Base-by-base conservation (phyloP, 2,113 vertebrate species). In the Synchiropus splendidus region DNA sequence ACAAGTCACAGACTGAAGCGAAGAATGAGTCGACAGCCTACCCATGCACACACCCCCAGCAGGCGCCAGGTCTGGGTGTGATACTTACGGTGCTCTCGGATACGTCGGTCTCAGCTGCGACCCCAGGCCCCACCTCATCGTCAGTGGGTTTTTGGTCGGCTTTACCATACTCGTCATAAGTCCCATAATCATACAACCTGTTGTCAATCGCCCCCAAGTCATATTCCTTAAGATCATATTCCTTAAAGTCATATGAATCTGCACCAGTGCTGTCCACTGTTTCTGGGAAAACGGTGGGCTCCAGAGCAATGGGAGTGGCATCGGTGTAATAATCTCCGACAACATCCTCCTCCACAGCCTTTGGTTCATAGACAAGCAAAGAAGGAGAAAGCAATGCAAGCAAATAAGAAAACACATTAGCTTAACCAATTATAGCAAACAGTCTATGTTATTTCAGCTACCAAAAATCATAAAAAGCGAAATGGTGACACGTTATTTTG, bases 81-180 rank as follows among this genome's bases (percentile, higher is more conserved):
- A 45, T 80, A 96, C 94, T 97, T 90, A 98, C 92, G 16, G 85
- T 83, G 30, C 88, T 88, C 74, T 95, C 90, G 46, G 86, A 88
- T 74, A 92, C 63, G 85, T 92, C 91, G 10, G 87, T 98, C 80
- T 97, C 92, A 38, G 93, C 94, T 21, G 94, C 89, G 17, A 94
- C 88, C 81, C 91, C 93, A 18, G 87, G 89, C 77, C 93, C 94
- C 87, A 97, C 88, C 66, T 89, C 89, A 60, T 94, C 90, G n/a
- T 81, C 61, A 16, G 86, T 83, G 58, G 88, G 79, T 61, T 86
- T 86, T 47, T 92, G 82, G 71, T 83, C 87, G 62, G 83, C 88
- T 31, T 88, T 86, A 78, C 88, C 91, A 68, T 89, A 94, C 79
- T 95, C 92, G 85, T 94, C 92, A 78, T 94, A 94, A 34, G 86